Evolutionary conservation across 2,113 vertebrate species (phyloP).

Genomic region (Cryptomyrus ogoouensis): DNA sequence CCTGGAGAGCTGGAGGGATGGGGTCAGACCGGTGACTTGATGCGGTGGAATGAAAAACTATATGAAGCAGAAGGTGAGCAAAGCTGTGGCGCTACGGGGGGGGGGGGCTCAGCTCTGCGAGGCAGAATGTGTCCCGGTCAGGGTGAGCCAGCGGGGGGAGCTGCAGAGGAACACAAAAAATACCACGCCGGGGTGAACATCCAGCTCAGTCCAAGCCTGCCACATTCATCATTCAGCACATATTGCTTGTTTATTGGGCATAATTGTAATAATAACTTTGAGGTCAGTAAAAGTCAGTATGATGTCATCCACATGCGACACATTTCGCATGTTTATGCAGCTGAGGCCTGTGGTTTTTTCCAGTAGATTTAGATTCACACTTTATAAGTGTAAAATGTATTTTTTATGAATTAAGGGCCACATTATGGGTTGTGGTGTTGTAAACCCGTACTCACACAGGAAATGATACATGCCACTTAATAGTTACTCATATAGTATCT

Average conservation of each 20-base stretch:
- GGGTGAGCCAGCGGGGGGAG: not conserved
- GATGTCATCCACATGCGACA: not conserved
- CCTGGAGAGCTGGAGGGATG: not conserved
- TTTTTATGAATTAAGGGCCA: not conserved
- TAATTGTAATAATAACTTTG: not conserved
- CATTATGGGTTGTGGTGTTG: not conserved
- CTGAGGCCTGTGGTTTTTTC: not conserved
- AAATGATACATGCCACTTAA: not conserved
- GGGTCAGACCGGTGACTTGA: too few relatives aligned
- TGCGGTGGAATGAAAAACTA: too few relatives aligned
- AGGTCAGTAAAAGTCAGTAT: not conserved
- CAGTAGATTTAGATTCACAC: not conserved
- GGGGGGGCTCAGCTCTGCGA: not conserved
- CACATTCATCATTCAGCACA: not conserved
- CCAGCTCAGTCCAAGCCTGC: not conserved
- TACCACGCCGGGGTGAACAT: not conserved
- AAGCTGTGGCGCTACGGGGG: not conserved
- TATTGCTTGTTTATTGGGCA: not conserved
- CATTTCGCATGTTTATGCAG: not conserved
- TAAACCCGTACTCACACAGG: not conserved
- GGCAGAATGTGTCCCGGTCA: not conserved
- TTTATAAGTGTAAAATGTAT: not conserved
- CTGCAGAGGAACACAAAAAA: not conserved
- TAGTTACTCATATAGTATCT: not conserved
- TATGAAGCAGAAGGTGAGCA: not conserved